Evolutionary conservation across 2,888 invertebrate species (phyloP), one percentile per base, ranked within the genome.

Genomic region (Phalangium opilio): DNA sequence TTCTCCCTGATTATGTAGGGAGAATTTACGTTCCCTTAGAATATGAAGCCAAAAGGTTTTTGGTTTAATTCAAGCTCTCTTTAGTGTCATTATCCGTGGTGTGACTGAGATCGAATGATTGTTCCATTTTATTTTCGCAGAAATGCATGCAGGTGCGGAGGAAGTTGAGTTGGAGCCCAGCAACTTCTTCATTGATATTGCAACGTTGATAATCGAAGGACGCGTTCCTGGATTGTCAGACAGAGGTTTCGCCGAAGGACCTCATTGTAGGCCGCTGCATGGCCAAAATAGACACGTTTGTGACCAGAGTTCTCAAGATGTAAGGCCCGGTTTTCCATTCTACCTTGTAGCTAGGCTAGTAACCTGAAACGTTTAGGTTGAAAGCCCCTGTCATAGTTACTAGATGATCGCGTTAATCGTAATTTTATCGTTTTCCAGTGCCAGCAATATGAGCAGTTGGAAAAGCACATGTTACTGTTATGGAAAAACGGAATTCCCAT

Each of bases 401-500:
- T n/a, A 27, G 5, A 27, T 8, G 27, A 27, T 27, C 27, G 27
- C 8, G 8, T 27, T 8, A 4, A 7, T 27, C 27, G 27, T 8
- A n/a, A 27, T 14, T 41, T 21, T 41, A 40, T 50, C 47, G 33
- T 8, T 39, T 43, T 59, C 4, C 61, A 76, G 75, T 77, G 77
- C 63, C 65, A 67, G 51, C 69, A 71, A 56, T 73, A 72, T 48
- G 69, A 70, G 51, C 68, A 67, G 53, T 66, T 75, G 52, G 67
- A 69, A 48, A 67, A 68, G 44, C 73, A 74, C 60, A 71, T 76
- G 61, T 68, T 75, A 56, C 72, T 77, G 49, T 67, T 82, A 57
- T 81, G 79, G 76, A 72, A 73, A 50, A 79, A 80, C 59, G 73
- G 74, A 56, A 75, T 79, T 50, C 81, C 82, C 1, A 70, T 85